These are phyloP conservation scores for Chironex yamaguchii DNA, from an alignment of 30 jellyfish, hydroid and myxozoan genomes.

Conservation along the genomic window DNA sequence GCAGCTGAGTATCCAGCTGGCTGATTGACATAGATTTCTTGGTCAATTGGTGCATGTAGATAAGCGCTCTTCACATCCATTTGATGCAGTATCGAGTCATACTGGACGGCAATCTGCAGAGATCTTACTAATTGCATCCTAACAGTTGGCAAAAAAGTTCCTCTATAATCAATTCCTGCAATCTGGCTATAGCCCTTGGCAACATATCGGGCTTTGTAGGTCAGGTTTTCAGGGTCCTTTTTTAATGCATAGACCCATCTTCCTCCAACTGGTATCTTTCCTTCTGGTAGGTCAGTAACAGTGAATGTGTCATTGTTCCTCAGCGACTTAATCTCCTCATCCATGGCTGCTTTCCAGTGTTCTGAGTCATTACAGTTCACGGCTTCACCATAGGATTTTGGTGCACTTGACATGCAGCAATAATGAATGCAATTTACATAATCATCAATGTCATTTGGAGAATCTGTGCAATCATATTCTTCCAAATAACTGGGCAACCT, in stretches of 20 bases:
- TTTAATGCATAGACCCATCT: slow-evolving; percentile 33
- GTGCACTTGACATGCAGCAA: too few species aligned
- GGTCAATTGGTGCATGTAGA: slow-evolving; percentile 70
- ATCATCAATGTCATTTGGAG: too few species aligned
- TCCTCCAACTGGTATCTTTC: slow-evolving; percentile 21
- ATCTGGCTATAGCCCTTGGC: slow-evolving; percentile 28
- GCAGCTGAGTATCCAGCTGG: too few species aligned
- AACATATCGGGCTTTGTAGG: slow-evolving; percentile 63
- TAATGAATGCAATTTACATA: too few species aligned
- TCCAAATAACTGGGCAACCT: too few species aligned
- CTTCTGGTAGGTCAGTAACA: neutral
- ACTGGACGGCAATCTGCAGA: slow-evolving; percentile 38
- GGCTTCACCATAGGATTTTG: slow-evolving; percentile 39
- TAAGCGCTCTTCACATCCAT: slow-evolving; percentile 73
- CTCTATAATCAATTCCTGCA: slow-evolving; percentile 39
- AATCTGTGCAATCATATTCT: too few species aligned
- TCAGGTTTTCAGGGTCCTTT: slow-evolving; percentile 1
- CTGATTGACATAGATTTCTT: too few species aligned
- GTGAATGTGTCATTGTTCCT: slow-evolving; percentile 5
- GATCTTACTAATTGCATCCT: neutral
- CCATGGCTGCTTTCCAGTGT: slow-evolving; percentile 71
- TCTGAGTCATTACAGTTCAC: slow-evolving; percentile 24
- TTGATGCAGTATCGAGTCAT: slow-evolving; percentile 42
- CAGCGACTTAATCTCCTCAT: slow-evolving; percentile 54
- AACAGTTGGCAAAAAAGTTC: slow-evolving; percentile 60